Evolutionary conservation across 37 sponge, comb jelly and placozoan species (phyloP), one percentile per base, ranked within the genome.

Genomic region (Hormiphora californensis): DNA sequence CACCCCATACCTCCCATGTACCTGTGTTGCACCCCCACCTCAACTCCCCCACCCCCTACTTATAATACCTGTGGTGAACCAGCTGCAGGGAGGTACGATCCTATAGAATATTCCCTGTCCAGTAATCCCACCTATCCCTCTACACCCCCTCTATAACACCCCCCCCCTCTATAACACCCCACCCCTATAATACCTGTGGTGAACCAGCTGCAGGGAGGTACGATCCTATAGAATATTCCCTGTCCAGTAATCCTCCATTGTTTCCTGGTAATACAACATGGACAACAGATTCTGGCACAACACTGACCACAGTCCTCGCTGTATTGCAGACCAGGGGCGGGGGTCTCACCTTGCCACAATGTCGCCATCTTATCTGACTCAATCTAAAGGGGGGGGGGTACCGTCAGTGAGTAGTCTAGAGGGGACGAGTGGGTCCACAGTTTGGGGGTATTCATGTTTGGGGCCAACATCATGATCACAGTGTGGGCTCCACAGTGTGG

Each of bases 301-400:
- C 81, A 73, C 81, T 73, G 36, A 0, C 81, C 41, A 28, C 81
- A 73, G 46, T 73, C 81, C 81, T 73, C 81, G 22, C 81, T 73
- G 81, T 73, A 73, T 27, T 32, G 39, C 22, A 73, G 46, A 4
- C 81, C 81, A 3, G 81, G 46, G 5, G 81, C 81, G 4, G 81
- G 81, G 25, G 81, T 73, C 81, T 73, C 36, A 7, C 81, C 81
- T 19, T 9, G 5, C 81, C 81, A 73, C 39, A 73, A 46, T 2
- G 81, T 73, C 41, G 31, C 35, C 31, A 33, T 73, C n/a, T 39
- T 37, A 46, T 73, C 81, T 40, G 81, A 44, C 43, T 73, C 81
- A 8, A 73, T 17, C 81, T 73, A 39, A n/a, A n/a, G n/a, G n/a
- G n/a, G n/a, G n/a, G n/a, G n/a, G n/a, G n/a, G n/a, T n/a, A n/a